Base-by-base conservation (phyloP, 1,140 invertebrate species). In the Meloidogyne floridensis region DNA sequence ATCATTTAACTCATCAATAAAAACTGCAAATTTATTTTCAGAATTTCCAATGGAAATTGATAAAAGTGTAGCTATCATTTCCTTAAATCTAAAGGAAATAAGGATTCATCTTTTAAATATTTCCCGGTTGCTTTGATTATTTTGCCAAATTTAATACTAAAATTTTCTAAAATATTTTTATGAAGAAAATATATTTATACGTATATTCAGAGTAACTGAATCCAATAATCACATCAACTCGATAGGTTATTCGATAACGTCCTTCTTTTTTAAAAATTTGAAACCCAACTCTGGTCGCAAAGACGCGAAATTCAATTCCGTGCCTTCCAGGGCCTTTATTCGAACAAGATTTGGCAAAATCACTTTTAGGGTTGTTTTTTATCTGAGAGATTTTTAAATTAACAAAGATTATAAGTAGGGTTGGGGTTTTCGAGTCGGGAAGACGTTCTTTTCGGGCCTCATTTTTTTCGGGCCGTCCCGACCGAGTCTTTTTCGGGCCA, bases 21-120 rank as follows among this genome's bases (percentile, higher is more conserved):
- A n/a, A n/a, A 65, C n/a, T n/a, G 59, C 59, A 65, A 65, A 65
- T 65, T 65, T 65, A 65, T 65, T 65, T 65, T n/a, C n/a, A 65
- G 59, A 65, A 18, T 65, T 65, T 65, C 59, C 59, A 65, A 65
- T n/a, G 6, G 7, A n/a, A n/a, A 65, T 65, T 5, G 59, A 6
- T 18, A 65, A 65, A n/a, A 65, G 59, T n/a, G n/a, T 15, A 65
- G 59, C 15, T n/a, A 6, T n/a, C 0, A n/a, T 47, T 1, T 47
- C 47, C 3, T 65, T 15, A n/a, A 0, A n/a, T 65, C 15, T 65
- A 65, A 65, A 65, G 3, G 15, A 15, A 0, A n/a, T 65, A n/a
- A 7, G 5, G 0, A n/a, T 5, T 6, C 15, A 65, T 65, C 15
- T n/a, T 65, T 11, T n/a, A 6, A n/a, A n/a, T 65, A 11, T 18